Evolutionary conservation across 2,888 invertebrate species (phyloP).

Genomic region (Carabus problematicus): DNA sequence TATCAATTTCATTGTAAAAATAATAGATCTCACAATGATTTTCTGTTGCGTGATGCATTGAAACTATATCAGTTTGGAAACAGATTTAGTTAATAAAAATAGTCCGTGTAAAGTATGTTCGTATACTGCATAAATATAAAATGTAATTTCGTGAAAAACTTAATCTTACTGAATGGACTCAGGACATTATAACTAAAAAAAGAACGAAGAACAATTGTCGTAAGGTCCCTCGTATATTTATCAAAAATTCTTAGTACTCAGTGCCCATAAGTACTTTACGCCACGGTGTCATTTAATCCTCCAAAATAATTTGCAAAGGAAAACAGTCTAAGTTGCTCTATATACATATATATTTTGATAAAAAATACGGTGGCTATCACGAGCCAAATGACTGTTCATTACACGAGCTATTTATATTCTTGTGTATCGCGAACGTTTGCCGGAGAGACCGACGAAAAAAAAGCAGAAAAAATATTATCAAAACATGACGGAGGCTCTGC

Average conservation of each 20-base stretch:
- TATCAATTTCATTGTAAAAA: no score
- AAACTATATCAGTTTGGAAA: no score
- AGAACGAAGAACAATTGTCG: no score
- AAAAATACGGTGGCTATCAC: slow-evolving; percentile 35
- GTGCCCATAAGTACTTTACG: slow-evolving; percentile 25
- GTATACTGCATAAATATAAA: no score
- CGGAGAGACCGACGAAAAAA: no score
- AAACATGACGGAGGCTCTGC: slow-evolving; percentile 2
- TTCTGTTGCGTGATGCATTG: no score
- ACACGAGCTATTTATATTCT: slow-evolving; percentile 33
- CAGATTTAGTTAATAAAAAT: no score
- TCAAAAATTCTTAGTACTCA: slow-evolving; percentile 38
- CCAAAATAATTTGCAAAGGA: slow-evolving; percentile 28
- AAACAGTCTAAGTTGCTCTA: slow-evolving; percentile 13
- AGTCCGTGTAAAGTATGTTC: no score
- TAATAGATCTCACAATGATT: no score
- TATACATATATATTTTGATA: slow-evolving; percentile 40
- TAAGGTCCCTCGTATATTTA: slow-evolving; percentile 11
- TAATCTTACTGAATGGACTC: no score
- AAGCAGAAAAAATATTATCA: slow-evolving; percentile 3
- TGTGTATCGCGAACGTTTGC: background rate
- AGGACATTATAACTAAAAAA: no score
- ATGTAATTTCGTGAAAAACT: no score
- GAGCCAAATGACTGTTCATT: slow-evolving; percentile 33
- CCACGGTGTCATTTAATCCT: slow-evolving; percentile 31